Percentiles rank a stretch among this genome's conserved stretches.
These are phyloP conservation scores for Lateolabrax maculatus DNA, from an alignment of 2,797 vertebrate genomes.

Conservation along the genomic window DNA sequence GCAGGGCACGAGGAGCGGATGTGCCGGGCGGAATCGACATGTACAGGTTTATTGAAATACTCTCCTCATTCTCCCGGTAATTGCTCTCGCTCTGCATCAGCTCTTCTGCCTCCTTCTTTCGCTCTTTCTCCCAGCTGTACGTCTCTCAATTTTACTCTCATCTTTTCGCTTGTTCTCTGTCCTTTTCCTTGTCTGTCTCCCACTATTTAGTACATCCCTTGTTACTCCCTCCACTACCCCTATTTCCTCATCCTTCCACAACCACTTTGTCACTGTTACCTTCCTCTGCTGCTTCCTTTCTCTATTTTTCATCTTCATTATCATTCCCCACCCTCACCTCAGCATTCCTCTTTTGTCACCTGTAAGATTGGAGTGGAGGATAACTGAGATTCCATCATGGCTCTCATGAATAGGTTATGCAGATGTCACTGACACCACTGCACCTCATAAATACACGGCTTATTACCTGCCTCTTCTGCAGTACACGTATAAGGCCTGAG, in stretches of 20 bases:
- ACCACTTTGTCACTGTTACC: conserved; percentile 35
- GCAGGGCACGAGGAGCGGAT: conserved; percentile 61
- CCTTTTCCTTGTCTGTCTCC: conserved; percentile 36
- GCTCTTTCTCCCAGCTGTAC: conserved; percentile 27
- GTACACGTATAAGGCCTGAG: neutral
- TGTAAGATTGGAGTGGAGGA: conserved; percentile 68
- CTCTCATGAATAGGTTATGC: conserved; percentile 81
- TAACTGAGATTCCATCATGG: conserved; percentile 76
- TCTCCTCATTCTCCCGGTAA: conserved; percentile 75
- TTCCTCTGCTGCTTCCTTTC: conserved; percentile 42
- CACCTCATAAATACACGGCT: conserved; percentile 74
- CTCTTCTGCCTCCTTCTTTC: conserved; percentile 40
- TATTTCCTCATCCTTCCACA: conserved; percentile 37
- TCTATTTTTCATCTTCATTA: conserved; percentile 65
- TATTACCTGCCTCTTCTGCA: conserved; percentile 64
- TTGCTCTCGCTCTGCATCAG: conserved; percentile 63
- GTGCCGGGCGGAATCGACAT: conserved; percentile 71
- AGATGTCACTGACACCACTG: conserved; percentile 70
- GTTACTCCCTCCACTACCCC: conserved; percentile 29
- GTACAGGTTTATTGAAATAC: conserved; percentile 81
- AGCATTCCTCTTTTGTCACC: conserved; percentile 66
- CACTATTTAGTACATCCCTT: conserved; percentile 32
- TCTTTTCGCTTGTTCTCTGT: conserved; percentile 48
- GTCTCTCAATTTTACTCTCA: conserved; percentile 53
- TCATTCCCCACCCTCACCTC: conserved; percentile 52